A percentile compares a stretch with the other conserved stretches of the same genome.
phyloP scores from a whole-genome alignment of 1,140 invertebrate species.

The Saccostrea glomerata region DNA sequence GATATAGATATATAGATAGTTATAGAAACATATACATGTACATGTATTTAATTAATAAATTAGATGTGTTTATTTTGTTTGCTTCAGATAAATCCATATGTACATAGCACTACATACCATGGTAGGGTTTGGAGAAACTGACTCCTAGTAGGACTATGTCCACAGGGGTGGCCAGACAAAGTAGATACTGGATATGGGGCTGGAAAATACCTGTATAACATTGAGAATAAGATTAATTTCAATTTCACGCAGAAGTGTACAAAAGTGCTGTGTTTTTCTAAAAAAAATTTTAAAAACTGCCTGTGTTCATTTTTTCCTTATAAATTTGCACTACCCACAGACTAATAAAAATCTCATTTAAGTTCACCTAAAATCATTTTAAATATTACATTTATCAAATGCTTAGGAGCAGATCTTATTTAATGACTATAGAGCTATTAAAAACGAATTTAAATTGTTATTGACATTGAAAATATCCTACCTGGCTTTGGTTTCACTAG shows the following conservation, averaged over 20 bases:
- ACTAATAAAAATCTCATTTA: neutral
- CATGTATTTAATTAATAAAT: neutral
- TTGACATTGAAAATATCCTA: slow-evolving; percentile 45
- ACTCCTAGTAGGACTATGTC: slow-evolving; percentile 95
- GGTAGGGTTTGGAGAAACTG: slow-evolving; percentile 81
- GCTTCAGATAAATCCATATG: neutral
- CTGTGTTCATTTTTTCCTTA: neutral
- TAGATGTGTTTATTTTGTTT: neutral
- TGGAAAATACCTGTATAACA: slow-evolving; percentile 83
- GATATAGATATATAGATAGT: too few species aligned
- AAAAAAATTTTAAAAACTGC: neutral
- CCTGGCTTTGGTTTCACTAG: slow-evolving; percentile 91
- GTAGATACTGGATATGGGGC: slow-evolving; percentile 93
- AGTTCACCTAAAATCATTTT: neutral
- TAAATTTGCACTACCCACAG: neutral
- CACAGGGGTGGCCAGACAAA: slow-evolving; percentile 93
- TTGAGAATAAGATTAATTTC: neutral
- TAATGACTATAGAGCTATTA: neutral
- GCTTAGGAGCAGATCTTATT: neutral
- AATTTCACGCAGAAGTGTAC: neutral
- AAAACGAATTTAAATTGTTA: too few species aligned
- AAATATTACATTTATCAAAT: neutral
- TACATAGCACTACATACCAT: slow-evolving; percentile 76
- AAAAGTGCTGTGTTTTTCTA: neutral
- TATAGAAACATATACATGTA: too few species aligned